Evolutionary conservation across 1,140 invertebrate genomes (phyloP).

Genomic region (Bombus turneri): DNA sequence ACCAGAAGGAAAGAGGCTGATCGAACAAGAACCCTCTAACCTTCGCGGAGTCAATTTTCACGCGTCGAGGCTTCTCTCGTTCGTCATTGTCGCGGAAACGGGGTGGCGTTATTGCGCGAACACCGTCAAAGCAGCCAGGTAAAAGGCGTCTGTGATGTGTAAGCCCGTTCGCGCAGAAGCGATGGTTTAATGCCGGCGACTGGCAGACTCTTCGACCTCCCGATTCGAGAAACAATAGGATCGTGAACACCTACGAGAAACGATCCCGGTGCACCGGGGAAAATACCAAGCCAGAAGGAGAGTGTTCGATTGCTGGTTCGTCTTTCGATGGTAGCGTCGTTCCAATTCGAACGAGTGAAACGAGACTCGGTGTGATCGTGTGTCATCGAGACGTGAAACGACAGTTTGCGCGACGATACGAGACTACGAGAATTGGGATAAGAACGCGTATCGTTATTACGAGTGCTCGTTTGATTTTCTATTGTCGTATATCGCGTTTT

Average conservation of each 20-base stretch:
- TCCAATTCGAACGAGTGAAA: not conserved
- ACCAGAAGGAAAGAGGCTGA: not conserved
- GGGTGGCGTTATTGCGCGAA: not conserved
- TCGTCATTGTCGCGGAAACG: conserved; percentile 18
- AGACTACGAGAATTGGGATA: too few relatives aligned
- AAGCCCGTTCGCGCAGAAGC: conserved; percentile 67
- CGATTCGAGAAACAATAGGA: conserved; percentile 19
- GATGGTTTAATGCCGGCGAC: conserved; percentile 47
- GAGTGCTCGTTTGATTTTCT: too few relatives aligned
- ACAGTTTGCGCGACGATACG: not conserved
- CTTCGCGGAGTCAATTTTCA: not conserved
- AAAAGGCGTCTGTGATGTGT: conserved; percentile 48
- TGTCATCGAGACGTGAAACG: not conserved
- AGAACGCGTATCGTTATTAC: too few relatives aligned
- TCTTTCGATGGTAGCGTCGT: not conserved
- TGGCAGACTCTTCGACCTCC: not conserved
- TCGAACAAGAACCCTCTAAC: not conserved
- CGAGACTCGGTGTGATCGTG: not conserved
- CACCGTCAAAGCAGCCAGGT: not conserved
- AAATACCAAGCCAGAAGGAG: not conserved
- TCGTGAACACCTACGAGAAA: not conserved
- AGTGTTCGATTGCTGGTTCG: not conserved
- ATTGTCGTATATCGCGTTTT: too few relatives aligned
- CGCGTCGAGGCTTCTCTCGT: not conserved
- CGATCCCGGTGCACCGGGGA: not conserved